These are phyloP conservation scores for Channallabes apus DNA, from an alignment of 2,797 vertebrate species.

Conservation along the genomic window DNA sequence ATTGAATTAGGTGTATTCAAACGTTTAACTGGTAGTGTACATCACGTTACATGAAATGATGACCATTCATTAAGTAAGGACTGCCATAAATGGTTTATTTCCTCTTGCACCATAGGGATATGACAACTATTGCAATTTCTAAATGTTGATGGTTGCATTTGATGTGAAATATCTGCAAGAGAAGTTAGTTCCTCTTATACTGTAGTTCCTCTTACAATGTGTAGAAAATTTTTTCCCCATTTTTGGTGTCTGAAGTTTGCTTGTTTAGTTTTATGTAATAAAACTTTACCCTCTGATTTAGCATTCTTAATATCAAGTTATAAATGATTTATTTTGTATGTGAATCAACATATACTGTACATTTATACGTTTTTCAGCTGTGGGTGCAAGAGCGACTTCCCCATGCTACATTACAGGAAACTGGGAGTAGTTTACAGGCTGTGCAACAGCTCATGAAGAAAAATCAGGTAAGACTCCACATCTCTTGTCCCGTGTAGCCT, in stretches of 20 bases:
- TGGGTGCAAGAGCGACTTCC: slow-evolving; percentile 93
- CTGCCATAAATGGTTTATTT: no score
- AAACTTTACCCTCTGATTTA: not conserved
- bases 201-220: no score
- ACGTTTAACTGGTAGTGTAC: no score
- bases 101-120: not conserved
- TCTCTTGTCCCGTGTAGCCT: not conserved
- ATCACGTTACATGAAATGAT: not conserved
- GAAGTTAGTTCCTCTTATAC: no score
- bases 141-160: no score
- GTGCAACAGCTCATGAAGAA: slow-evolving; percentile 96
- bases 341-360: not conserved
- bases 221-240: no score
- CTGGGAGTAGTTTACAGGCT: slow-evolving; percentile 81
- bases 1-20: no score
- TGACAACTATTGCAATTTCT: not conserved
- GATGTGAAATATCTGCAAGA: no score
- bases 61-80: not conserved
- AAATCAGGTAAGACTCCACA: slow-evolving; percentile 79
- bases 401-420: slow-evolving; percentile 82
- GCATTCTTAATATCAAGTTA: not conserved
- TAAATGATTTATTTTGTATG: not conserved
- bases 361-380: slow-evolving; percentile 67
- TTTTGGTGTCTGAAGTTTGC: not conserved
- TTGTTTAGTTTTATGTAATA: not conserved